These are phyloP conservation scores for Metalampra italica DNA, from an alignment of 2,888 invertebrate genomes.

Conservation along the genomic window DNA sequence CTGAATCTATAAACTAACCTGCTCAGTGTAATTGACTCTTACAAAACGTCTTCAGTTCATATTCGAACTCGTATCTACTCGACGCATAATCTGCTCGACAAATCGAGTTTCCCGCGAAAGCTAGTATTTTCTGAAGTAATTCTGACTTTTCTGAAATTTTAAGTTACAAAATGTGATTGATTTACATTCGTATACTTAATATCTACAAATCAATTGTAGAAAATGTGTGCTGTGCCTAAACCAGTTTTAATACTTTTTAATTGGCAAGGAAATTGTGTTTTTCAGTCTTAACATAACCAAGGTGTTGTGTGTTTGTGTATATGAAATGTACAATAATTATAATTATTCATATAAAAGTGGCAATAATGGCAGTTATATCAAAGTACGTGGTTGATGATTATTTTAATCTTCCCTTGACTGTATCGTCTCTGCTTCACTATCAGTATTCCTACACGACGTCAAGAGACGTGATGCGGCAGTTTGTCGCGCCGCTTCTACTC, in stretches of 20 bases:
- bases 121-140: background rate
- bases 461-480: too few relatives aligned
- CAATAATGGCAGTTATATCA: slow-evolving; percentile 13
- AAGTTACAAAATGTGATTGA: too few relatives aligned
- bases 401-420: background rate
- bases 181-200: too few relatives aligned
- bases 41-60: slow-evolving; percentile 26
- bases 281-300: too few relatives aligned
- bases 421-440: background rate
- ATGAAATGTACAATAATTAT: slow-evolving; percentile 12
- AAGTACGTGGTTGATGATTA: slow-evolving; percentile 5
- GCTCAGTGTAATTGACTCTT: slow-evolving; percentile 23
- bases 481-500: too few relatives aligned
- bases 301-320: background rate
- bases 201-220: too few relatives aligned
- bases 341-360: slow-evolving; percentile 13
- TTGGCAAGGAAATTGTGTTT: background rate
- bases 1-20: slow-evolving; percentile 18
- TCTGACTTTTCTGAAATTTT: background rate
- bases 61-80: slow-evolving; percentile 23
- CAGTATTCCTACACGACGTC: too few relatives aligned
- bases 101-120: background rate
- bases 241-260: background rate
- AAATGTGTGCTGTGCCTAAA: too few relatives aligned
- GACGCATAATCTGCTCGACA: slow-evolving; percentile 13